These are phyloP conservation scores for Oceanodroma tethys DNA, from an alignment of 2,113 vertebrate genomes.

Conservation along the genomic window DNA sequence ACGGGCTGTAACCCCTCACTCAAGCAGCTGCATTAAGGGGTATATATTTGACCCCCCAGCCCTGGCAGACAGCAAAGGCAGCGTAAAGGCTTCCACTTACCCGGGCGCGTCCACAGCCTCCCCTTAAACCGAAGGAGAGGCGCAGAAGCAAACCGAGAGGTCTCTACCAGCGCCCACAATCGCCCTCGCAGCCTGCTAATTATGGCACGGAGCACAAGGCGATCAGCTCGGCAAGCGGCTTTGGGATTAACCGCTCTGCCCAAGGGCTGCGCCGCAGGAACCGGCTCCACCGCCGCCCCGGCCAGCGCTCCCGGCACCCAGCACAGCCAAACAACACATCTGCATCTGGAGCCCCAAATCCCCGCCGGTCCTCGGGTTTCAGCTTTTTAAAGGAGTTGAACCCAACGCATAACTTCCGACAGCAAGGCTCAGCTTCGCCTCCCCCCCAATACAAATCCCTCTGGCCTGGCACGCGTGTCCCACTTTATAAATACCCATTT, in stretches of 20 bases:
- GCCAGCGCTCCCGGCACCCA: too few relatives aligned
- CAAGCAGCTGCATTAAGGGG: background rate
- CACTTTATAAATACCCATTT: background rate
- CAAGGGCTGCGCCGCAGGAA: background rate
- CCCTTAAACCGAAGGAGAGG: background rate
- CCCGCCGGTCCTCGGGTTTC: accelerated
- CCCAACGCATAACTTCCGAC: background rate
- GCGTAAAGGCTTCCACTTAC: background rate
- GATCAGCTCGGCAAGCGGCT: background rate
- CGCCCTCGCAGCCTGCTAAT: background rate
- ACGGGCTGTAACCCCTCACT: background rate
- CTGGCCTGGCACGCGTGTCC: accelerated
- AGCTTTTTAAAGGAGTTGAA: background rate
- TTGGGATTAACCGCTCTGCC: background rate
- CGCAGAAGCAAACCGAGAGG: background rate
- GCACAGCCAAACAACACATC: background rate
- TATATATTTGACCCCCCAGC: accelerated
- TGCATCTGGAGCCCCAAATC: background rate
- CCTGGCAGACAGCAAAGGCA: background rate
- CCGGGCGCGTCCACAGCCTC: background rate
- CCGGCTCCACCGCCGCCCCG: accelerated
- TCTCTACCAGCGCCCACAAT: background rate
- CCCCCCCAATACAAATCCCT: background rate
- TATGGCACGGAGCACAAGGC: background rate
- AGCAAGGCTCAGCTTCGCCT: background rate